Percentiles rank a stretch among this genome's conserved stretches.
These are phyloP conservation scores for Pseudococcus longispinus DNA, from an alignment of 2,888 invertebrate genomes.

Conservation along the genomic window DNA sequence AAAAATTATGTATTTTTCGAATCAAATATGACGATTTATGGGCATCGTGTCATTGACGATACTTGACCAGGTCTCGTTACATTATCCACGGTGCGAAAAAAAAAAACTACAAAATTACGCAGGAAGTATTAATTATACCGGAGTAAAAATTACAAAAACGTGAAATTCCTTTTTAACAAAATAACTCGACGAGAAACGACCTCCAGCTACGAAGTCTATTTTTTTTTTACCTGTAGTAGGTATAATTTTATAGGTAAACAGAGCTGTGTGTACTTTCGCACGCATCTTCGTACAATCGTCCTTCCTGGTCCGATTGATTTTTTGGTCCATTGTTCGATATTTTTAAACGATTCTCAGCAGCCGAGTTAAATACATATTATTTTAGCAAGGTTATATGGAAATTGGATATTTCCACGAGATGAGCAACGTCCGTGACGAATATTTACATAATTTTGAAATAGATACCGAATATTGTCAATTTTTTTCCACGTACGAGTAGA, in stretches of 20 bases:
- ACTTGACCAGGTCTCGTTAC: constrained; percentile 31
- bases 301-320: constrained; percentile 25
- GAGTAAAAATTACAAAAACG: constrained; percentile 7
- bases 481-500: background rate
- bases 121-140: constrained; percentile 31
- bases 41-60: constrained; percentile 28
- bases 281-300: background rate
- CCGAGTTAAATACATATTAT: background rate
- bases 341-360: background rate
- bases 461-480: background rate
- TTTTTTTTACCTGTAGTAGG: background rate
- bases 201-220: background rate
- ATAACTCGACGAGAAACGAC: background rate
- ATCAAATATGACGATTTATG: background rate
- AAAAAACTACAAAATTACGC: background rate
- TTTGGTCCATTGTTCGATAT: background rate
- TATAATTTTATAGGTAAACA: background rate
- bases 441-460: background rate
- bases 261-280: background rate
- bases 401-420: background rate
- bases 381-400: constrained; percentile 6
- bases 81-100: background rate
- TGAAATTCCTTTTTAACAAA: background rate
- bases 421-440: constrained; percentile 10
- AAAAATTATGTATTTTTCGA: background rate